Evolutionary conservation across 2,113 vertebrate genomes (phyloP).

Genomic region (Ranitomeya variabilis): DNA sequence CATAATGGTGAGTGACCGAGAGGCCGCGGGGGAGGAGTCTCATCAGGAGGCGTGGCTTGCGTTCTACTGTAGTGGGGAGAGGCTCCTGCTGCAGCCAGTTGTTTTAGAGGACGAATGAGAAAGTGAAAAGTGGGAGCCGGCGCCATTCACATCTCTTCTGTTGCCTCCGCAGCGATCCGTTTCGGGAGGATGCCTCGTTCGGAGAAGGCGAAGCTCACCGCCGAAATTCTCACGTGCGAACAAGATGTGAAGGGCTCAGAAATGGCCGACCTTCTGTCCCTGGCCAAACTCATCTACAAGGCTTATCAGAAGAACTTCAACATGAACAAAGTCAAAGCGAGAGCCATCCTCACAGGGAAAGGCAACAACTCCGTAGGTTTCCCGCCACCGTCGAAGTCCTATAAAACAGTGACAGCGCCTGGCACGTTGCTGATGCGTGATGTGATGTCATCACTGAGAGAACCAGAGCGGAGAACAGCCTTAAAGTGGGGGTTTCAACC

Average conservation of each 20-base stretch:
- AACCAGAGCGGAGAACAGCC: too few relatives aligned
- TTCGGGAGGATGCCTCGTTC: slow-evolving; percentile 97
- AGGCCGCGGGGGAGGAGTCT: too few relatives aligned
- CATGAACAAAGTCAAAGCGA: slow-evolving; percentile 97
- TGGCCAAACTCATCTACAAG: slow-evolving; percentile 91
- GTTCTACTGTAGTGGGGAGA: too few relatives aligned
- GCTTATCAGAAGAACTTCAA: slow-evolving; percentile 98
- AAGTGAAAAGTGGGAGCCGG: background rate
- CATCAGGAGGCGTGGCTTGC: too few relatives aligned
- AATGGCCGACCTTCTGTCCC: slow-evolving; percentile 87
- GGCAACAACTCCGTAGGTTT: slow-evolving; percentile 86
- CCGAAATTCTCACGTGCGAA: slow-evolving; percentile 89
- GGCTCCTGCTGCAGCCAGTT: background rate
- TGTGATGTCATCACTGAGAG: too few relatives aligned
- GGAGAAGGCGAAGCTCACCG: slow-evolving; percentile 95
- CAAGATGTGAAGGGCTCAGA: slow-evolving; percentile 79
- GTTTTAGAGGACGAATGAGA: background rate
- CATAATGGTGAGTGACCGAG: slow-evolving; percentile 91
- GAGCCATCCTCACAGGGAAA: slow-evolving; percentile 93
- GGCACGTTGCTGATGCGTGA: too few relatives aligned
- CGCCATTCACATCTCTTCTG: background rate
- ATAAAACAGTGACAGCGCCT: too few relatives aligned
- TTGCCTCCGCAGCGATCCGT: slow-evolving; percentile 82
- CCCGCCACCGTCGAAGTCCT: background rate
- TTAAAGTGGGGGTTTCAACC: background rate